These are phyloP conservation scores for Tortrix viridana DNA, from an alignment of 2,888 invertebrate genomes.

Conservation along the genomic window DNA sequence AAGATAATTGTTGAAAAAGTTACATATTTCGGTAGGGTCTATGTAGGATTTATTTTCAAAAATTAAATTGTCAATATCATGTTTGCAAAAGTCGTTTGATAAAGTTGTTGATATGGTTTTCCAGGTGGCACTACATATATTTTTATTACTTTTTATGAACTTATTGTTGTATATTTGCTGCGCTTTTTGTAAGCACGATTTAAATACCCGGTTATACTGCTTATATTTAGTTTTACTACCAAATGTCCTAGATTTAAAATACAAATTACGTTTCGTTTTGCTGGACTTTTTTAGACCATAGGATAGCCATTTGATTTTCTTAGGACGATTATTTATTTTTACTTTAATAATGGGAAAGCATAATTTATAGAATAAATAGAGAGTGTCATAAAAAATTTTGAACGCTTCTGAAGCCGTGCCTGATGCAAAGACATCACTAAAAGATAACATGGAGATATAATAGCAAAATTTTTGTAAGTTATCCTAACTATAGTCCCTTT, in stretches of 20 bases:
- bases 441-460: neutral
- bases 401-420: neutral
- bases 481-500: neutral
- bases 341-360: slow-evolving; percentile 5
- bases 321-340: neutral
- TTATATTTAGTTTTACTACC: neutral
- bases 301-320: neutral
- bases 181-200: neutral
- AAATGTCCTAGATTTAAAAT: neutral
- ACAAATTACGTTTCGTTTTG: neutral
- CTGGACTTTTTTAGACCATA: neutral
- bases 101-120: neutral
- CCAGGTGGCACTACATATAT: neutral
- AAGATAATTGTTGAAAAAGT: neutral
- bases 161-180: slow-evolving; percentile 1
- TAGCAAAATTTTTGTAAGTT: neutral
- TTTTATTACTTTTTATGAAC: neutral
- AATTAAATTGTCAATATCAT: neutral
- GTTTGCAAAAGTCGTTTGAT: neutral
- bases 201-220: neutral
- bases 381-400: neutral
- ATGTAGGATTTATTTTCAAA: neutral
- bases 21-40: slow-evolving; percentile 2
- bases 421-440: neutral
- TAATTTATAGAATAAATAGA: neutral